phyloP scores from a whole-genome alignment of 2,888 invertebrate species.

The Dicranocentrus wangi region DNA sequence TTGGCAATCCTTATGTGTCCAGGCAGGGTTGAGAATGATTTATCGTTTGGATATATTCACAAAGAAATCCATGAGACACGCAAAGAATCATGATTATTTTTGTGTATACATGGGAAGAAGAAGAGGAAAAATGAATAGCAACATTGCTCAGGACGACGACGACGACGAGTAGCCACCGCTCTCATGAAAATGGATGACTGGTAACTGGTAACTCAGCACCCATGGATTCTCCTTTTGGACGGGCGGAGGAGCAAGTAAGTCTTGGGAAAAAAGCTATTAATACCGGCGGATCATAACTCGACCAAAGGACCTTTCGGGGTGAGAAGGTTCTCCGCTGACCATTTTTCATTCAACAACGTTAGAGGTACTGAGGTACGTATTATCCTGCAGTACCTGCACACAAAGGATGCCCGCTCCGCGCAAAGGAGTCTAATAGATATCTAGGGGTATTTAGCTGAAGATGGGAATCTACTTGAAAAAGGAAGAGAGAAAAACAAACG shows the following conservation, averaged over 20 bases:
- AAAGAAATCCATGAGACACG: conserved; percentile 30
- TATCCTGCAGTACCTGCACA: not conserved
- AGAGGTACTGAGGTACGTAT: not conserved
- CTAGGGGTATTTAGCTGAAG: too few relatives aligned
- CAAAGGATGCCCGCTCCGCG: too few relatives aligned
- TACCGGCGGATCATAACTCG: conserved; percentile 19
- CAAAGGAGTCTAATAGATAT: too few relatives aligned
- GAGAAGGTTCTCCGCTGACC: conserved; percentile 20
- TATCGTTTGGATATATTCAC: conserved; percentile 26
- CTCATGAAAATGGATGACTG: too few relatives aligned
- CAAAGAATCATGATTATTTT: conserved; percentile 35
- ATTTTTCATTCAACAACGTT: conserved; percentile 40
- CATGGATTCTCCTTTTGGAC: too few relatives aligned
- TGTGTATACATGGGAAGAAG: not conserved
- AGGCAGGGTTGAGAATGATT: conserved; percentile 25
- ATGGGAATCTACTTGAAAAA: too few relatives aligned
- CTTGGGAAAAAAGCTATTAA: conserved; percentile 20
- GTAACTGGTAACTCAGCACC: too few relatives aligned
- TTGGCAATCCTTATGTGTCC: not conserved
- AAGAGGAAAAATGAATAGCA: not conserved
- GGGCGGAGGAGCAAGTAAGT: too few relatives aligned
- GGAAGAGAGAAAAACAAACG: too few relatives aligned
- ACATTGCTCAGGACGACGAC: too few relatives aligned
- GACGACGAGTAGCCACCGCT: too few relatives aligned
- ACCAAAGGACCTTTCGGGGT: conserved; percentile 38